Conservation (phyloP, 1,140 invertebrate genomes). For the Maniola jurtina region DNA sequence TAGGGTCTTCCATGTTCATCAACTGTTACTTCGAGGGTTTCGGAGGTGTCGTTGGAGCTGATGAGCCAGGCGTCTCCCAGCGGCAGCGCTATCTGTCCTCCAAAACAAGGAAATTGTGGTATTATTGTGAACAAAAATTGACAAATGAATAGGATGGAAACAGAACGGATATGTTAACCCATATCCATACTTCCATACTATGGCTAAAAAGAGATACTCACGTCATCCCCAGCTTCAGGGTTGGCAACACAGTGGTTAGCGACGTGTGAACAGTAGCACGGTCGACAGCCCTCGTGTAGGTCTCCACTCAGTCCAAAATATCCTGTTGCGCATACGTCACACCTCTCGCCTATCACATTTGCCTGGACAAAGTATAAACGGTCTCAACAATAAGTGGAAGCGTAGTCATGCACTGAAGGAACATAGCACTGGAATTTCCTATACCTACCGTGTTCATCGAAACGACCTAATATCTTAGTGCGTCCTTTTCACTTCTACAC, state of each 20-base stretch:
- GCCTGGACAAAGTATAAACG: no score
- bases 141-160: no score
- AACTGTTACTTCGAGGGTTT: slow-evolving; percentile 53
- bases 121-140: no score
- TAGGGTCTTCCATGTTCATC: slow-evolving; percentile 62
- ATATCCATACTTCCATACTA: no score
- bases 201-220: slow-evolving; percentile 29
- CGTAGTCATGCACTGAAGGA: no score
- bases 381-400: no score
- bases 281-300: slow-evolving; percentile 90
- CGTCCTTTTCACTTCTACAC: no score
- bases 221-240: slow-evolving; percentile 36
- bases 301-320: slow-evolving; percentile 88
- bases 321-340: slow-evolving; percentile 90
- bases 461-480: no score
- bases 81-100: slow-evolving; percentile 55
- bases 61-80: slow-evolving; percentile 61
- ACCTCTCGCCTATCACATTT: slow-evolving; percentile 89
- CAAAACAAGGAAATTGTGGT: slow-evolving; percentile 16
- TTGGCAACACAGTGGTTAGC: slow-evolving; percentile 83
- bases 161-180: no score
- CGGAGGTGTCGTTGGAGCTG: slow-evolving; percentile 44
- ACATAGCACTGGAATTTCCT: no score
- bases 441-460: no score
- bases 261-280: slow-evolving; percentile 96